Percentiles rank a stretch among this genome's conserved stretches.
phyloP scores from a whole-genome alignment of 2,113 vertebrate genomes.

The mouse (Mus musculus) region DNA sequence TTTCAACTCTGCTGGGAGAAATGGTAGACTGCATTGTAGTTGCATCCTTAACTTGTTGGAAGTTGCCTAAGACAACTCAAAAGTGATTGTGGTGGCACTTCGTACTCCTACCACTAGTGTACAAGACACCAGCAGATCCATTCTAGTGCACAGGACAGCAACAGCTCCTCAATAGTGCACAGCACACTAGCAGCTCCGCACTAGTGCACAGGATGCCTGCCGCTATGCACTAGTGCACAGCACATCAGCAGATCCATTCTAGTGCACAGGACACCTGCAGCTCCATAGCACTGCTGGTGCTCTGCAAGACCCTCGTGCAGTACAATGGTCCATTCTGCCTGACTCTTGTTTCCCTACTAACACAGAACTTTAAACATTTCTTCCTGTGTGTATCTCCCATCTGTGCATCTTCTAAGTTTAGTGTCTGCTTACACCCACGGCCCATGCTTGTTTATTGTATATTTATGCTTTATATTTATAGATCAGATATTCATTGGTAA shows the following conservation, averaged over 20 bases:
- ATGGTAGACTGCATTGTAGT: not conserved
- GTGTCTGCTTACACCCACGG: conserved; percentile 1
- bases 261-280: not conserved
- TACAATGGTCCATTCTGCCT: not conserved
- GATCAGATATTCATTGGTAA: not conserved
- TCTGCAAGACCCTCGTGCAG: not conserved
- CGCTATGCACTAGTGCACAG: not conserved
- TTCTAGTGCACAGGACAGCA: not conserved
- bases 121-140: too few species aligned
- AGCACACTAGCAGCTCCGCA: not conserved
- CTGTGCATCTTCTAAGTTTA: not conserved
- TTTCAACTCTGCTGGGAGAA: conserved; percentile 34
- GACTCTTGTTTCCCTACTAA: not conserved
- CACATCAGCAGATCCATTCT: too few species aligned
- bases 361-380: too few species aligned
- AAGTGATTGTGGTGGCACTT: not conserved
- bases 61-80: not conserved
- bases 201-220: not conserved
- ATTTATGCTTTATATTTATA: not conserved
- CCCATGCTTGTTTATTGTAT: not conserved
- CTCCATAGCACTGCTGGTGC: not conserved
- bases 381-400: not conserved
- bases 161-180: not conserved
- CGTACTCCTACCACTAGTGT: too few species aligned
- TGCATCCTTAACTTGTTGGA: not conserved